phyloP scores from a whole-genome alignment of 2,113 vertebrate genomes.

The Zosterops lateralis region DNA sequence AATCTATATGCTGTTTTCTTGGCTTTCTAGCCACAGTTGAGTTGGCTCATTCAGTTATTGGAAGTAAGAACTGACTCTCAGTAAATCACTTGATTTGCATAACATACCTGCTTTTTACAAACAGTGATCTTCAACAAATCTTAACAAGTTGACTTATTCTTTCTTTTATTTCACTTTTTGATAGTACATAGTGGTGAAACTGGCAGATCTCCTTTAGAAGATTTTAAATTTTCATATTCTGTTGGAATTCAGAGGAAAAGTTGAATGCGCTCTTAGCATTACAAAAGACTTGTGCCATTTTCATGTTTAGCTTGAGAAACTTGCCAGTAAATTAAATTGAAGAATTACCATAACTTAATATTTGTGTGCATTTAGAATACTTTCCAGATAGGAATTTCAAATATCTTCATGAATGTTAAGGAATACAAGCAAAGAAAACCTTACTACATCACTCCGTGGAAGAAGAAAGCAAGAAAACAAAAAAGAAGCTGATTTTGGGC shows the following conservation, averaged over 20 bases:
- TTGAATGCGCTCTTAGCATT: not conserved
- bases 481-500: not conserved
- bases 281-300: constrained; percentile 12
- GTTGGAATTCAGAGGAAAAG: not conserved
- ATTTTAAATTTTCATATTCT: constrained; percentile 16
- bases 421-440: not conserved
- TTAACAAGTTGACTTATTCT: not conserved
- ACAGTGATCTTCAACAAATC: constrained; percentile 10
- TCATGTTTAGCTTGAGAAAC: constrained; percentile 1
- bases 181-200: not conserved
- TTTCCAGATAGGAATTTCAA: not conserved
- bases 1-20: constrained; percentile 55
- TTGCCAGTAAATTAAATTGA: constrained; percentile 3
- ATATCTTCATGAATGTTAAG: not conserved
- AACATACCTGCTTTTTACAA: constrained; percentile 48
- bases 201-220: not conserved
- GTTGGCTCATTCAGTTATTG: constrained; percentile 41
- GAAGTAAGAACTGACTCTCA: constrained; percentile 41
- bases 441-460: not conserved
- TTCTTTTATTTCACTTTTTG: not conserved
- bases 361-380: not conserved
- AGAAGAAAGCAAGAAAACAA: not conserved
- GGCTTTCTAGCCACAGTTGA: constrained; percentile 33
- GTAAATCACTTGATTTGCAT: constrained; percentile 50
- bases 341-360: constrained; percentile 18